Evolutionary conservation across 2,888 invertebrate species (phyloP), one percentile per base, ranked within the genome.

Genomic region (Dicyrtoma fusca): DNA sequence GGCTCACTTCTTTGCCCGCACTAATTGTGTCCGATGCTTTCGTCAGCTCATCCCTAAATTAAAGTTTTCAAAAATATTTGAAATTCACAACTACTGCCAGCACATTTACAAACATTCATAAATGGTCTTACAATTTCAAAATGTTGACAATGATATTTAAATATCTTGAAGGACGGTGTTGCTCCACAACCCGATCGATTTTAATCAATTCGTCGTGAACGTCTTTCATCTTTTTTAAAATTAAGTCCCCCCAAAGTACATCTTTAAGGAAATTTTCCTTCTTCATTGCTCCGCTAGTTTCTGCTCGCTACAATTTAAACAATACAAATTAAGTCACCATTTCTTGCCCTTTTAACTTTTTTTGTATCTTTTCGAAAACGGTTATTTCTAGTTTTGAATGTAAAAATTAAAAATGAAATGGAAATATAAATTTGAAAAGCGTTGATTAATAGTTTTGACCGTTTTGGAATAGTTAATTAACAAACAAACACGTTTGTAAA

Each of bases 111-210:
- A 14, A 59, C 11, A 21, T 25, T 26, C 26, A 4, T 34, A 6
- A 53, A 5, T 45, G 11, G n/a, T 47, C 69, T 73, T 61, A 73
- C 73, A 70, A 25, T 26, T 57, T 49, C 10, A 64, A 10, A 11
- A 73, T 19, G 57, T 73, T 55, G 5, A 73, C 51, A 34, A 69
- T 69, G 19, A 34, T 8, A 49, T 73, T 70, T 0, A 73, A 49
- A 42, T 44, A 63, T 19, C 14, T 65, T 5, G 73, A 49, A 11
- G 73, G 73, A 10, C 19, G 11, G 25, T 73, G 69, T 11, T 69
- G 51, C 14, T 19, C 34, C 14, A 73, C 65, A 10, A 53, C 47
- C 53, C 34, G n/a, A 45, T 73, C 73, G 17, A 73, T 59, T 57
- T 47, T 13, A 17, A 47, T 47, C 1, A 73, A 53, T 34, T 69